Percentiles rank a stretch among this genome's conserved stretches.
phyloP scores from a whole-genome alignment of 2,888 invertebrate genomes.

The Tipula confusa region DNA sequence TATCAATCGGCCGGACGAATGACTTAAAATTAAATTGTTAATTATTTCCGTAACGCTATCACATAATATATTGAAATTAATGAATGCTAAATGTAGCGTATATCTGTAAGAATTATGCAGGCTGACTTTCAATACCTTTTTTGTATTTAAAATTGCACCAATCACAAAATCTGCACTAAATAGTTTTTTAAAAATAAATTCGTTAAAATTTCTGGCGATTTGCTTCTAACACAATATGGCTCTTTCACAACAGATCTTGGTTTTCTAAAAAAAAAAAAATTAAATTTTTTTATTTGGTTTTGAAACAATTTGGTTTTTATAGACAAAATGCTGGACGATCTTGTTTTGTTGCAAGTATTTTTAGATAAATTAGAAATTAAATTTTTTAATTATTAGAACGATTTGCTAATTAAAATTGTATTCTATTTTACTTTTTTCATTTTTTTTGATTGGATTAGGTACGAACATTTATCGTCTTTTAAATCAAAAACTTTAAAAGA shows the following conservation, averaged over 20 bases:
- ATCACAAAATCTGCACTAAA: background rate
- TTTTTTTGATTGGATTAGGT: constrained; percentile 5
- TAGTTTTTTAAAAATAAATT: background rate
- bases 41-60: no score
- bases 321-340: constrained; percentile 16
- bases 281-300: background rate
- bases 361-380: constrained; percentile 9
- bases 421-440: no score
- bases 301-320: constrained; percentile 25
- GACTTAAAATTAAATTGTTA: no score
- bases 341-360: constrained; percentile 25
- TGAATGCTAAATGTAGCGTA: no score
- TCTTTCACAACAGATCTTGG: background rate
- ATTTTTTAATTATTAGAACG: background rate
- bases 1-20: background rate
- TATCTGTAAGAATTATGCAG: background rate
- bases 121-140: background rate
- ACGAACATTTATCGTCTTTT: constrained; percentile 36
- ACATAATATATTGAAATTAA: no score
- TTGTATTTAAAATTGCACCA: background rate
- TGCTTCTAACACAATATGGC: background rate
- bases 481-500: constrained; percentile 50
- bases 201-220: background rate
- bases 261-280: background rate
- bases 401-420: background rate